Conservation (phyloP, 2,888 invertebrate genomes). For the Tuberolachnus salignus region DNA sequence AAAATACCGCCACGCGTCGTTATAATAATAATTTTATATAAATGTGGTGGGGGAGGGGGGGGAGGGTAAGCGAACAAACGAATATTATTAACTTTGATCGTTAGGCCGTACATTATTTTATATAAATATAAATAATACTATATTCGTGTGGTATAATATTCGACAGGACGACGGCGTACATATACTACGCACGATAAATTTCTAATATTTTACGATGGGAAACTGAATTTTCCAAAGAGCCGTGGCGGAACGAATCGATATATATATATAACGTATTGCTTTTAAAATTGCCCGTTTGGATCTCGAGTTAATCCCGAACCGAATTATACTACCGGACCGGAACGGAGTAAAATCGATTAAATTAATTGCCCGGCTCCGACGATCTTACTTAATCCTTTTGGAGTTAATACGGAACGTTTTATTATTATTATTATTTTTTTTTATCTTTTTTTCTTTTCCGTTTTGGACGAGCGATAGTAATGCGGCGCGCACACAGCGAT, state of each 20-base stretch:
- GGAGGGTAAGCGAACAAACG: neutral
- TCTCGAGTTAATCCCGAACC: neutral
- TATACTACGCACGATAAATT: neutral
- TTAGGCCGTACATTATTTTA: too few relatives aligned
- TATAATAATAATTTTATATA: too few relatives aligned
- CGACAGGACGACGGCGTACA: too few relatives aligned
- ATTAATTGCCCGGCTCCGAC: neutral
- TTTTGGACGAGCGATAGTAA: neutral
- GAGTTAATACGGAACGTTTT: neutral
- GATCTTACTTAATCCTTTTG: slow-evolving; percentile 22
- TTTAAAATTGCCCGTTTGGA: slow-evolving; percentile 2
- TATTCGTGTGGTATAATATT: too few relatives aligned
- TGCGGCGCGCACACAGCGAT: neutral
- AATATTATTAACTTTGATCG: too few relatives aligned
- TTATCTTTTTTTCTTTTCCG: neutral
- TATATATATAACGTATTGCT: neutral
- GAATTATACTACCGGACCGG: neutral
- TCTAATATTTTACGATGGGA: too few relatives aligned
- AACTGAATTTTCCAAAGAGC: neutral
- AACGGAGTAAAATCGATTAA: slow-evolving; percentile 26
- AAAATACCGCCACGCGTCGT: too few relatives aligned
- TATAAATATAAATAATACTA: too few relatives aligned
- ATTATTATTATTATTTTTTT: too few relatives aligned
- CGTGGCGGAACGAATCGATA: neutral
- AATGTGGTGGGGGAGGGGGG: neutral